Conservation (phyloP, 37 sponge, comb jelly and placozoan genomes). For the Ianthella basta region DNA sequence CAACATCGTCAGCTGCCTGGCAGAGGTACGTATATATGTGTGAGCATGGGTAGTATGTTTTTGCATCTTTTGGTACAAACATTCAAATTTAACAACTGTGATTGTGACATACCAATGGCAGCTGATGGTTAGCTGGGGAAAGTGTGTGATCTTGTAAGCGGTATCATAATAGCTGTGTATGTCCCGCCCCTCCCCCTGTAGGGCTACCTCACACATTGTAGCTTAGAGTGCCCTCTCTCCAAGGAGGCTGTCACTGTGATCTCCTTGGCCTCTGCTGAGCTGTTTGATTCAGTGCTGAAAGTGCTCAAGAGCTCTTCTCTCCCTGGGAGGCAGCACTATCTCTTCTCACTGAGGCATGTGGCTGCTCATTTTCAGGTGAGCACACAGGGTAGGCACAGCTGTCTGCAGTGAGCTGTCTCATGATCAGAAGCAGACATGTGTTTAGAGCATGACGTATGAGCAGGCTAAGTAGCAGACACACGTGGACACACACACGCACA, state of each 20-base stretch:
- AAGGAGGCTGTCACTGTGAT: conserved; percentile 11
- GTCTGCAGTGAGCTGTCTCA: neutral
- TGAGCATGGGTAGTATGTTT: neutral
- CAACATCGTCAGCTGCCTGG: neutral
- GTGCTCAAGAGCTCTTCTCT: conserved; percentile 46
- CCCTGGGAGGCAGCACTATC: conserved; percentile 76
- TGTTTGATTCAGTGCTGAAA: conserved; percentile 37
- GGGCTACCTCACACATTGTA: neutral
- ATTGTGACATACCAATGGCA: no score
- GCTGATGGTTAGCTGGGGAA: no score
- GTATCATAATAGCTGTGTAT: neutral
- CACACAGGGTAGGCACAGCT: neutral
- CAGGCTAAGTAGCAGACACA: no score
- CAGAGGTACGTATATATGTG: conserved; percentile 7
- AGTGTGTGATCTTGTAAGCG: no score
- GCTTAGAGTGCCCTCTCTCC: neutral
- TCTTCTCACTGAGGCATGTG: conserved; percentile 62
- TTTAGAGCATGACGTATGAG: no score
- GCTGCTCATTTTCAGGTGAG: conserved; percentile 62
- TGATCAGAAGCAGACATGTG: no score
- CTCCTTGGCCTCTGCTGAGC: conserved; percentile 30
- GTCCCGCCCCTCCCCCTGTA: neutral
- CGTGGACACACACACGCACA: no score
- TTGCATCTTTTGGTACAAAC: neutral
- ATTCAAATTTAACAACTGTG: no score